Evolutionary conservation across 2,113 vertebrate genomes (phyloP), one percentile per base, ranked within the genome.

Genomic region (Gymnogyps californianus): DNA sequence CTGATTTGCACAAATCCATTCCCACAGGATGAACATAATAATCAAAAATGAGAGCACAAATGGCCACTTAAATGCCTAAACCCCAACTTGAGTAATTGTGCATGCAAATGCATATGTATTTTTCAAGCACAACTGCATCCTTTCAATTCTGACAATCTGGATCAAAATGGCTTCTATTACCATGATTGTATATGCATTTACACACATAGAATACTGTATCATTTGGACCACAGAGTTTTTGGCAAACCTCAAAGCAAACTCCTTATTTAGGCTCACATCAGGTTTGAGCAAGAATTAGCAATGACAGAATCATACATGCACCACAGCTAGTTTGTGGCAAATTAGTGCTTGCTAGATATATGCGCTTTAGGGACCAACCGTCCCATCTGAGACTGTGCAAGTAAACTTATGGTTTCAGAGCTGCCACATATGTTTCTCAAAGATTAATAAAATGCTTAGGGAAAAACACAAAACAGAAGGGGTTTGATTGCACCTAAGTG

Each of bases 91-190:
- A 87, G 75, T 93, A 91, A 95, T 47, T 86, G 74, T 51, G 58
- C 42, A 90, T 95, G 84, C 62, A 96, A 64, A 80, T 15, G 19
- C 32, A 20, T 34, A 70, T n/a, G 51, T 81, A 55, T 93, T 93
- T 93, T 86, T 90, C 87, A 81, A 96, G 84, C 75, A 55, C 76
- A 97, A 96, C 83, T 74, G 75, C 91, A 75, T 88, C 79, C 32
- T 76, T 97, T 94, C 78, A 85, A 5, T 88, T 75, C 62, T 77
- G 58, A 61, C 84, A 97, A 77, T 87, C 89, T 96, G 78, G 70
- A 92, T 47, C 84, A 87, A 92, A 96, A 83, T 29, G 15, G 67
- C 38, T 89, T 54, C 87, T 83, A 75, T 69, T 88, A 90, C 34
- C n/a, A 17, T 26, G 58, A 74, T 62, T 90, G 61, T 38, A 57